Base-by-base conservation (phyloP, 2,888 invertebrate genomes). In the Mythimna pallens region DNA sequence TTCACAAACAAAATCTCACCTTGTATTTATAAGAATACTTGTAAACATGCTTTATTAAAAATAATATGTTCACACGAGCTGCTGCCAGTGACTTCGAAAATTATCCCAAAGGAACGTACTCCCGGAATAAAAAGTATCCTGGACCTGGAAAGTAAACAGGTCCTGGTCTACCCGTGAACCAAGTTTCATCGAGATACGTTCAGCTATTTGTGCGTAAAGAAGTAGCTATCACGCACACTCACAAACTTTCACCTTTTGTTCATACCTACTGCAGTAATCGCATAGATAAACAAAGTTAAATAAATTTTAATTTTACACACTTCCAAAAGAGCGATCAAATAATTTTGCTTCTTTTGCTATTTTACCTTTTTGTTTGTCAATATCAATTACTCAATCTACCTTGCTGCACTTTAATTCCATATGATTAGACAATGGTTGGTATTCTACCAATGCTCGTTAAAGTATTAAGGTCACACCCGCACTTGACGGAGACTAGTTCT, bases 371-470 rank as follows among this genome's bases (percentile, higher is more conserved):
- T 65, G 30, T 75, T 64, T 71, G 61, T 73, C 59, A 76, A 71
- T 80, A 72, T 64, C 58, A 52, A 68, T 73, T 22, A 67, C 57
- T 73, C 59, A 70, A 65, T 40, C 10, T 66, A 54, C 55, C 63
- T 66, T 50, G 36, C 40, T 54, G 67, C 43, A 14, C n/a, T 70
- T 76, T 80, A 74, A 73, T 75, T 40, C 50, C 47, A 62, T 55
- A 65, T 55, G n/a, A 74, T 73, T 61, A 73, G 40, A 80, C 82
- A 82, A 65, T 75, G 64, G 20, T 70, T 58, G 63, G 59, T 65
- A 66, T 75, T 57, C 57, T 50, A 59, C 43, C 20, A 65, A 67
- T 66, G 55, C 57, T 70, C 40, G 70, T 75, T 69, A 65, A 70
- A 58, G 50, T 65, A 59, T 55, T 70, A 61, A 70, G 71, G 71